These are phyloP conservation scores for Hyposoter didymator DNA, from an alignment of 2,888 invertebrate species.

Conservation along the genomic window DNA sequence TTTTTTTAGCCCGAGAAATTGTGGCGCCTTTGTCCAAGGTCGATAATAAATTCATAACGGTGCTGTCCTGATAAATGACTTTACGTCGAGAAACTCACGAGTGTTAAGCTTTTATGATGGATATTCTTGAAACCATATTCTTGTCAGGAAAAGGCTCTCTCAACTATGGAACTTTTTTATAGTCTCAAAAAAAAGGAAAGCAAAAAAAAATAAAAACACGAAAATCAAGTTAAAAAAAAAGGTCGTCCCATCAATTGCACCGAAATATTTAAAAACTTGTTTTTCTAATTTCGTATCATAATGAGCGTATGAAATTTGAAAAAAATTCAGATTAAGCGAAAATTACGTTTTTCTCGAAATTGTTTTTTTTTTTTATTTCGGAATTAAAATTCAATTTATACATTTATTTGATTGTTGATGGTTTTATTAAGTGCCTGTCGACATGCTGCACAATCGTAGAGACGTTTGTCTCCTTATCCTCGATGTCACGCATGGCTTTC, in stretches of 20 bases:
- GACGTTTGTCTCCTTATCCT: conserved; percentile 48
- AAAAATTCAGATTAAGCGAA: not conserved
- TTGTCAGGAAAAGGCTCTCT: conserved; percentile 71
- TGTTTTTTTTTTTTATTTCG: not conserved
- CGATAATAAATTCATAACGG: conserved; percentile 53
- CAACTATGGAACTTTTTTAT: conserved; percentile 33
- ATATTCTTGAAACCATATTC: conserved; percentile 81
- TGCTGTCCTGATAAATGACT: conserved; percentile 48
- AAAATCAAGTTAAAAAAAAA: conserved; percentile 5
- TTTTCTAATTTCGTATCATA: not conserved
- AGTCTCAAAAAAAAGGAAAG: not conserved
- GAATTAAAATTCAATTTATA: not conserved
- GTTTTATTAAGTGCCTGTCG: conserved; percentile 3
- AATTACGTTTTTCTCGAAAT: not conserved
- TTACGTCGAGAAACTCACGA: conserved; percentile 32
- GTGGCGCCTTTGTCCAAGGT: conserved; percentile 29
- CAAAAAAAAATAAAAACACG: not conserved
- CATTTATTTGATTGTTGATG: not conserved
- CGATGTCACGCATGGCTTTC: conserved; percentile 45
- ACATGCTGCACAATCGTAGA: conserved; percentile 27
- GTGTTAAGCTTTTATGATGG: conserved; percentile 75
- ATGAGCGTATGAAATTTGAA: not conserved
- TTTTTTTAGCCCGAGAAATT: not conserved
- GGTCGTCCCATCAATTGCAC: not conserved
- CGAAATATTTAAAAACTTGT: not conserved